Base-by-base conservation (phyloP, 2,888 invertebrate genomes). In the Lasioglossum calceatum region DNA sequence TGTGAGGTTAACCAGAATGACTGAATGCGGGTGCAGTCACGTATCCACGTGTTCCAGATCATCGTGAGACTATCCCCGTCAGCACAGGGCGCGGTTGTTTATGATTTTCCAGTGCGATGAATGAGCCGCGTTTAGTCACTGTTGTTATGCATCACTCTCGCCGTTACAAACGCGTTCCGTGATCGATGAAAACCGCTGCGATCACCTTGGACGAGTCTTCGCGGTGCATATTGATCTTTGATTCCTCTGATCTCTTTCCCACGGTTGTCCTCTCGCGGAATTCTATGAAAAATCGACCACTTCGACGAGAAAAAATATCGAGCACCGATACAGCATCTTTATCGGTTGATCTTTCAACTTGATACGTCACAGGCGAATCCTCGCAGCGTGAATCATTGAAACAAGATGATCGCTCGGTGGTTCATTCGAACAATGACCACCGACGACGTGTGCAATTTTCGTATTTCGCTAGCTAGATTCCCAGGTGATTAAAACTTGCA, bases 61-160 rank as follows among this genome's bases (percentile, higher is more conserved):
- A 92, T 94, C 94, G 94, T 94, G 94, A 86, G 94, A 94, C 92
- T 92, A 90, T 93, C 91, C 91, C 92, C 88, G 89, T 90, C 85
- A 2, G n/a, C n/a, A 16, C 86, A 94, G 91, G 94, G 94, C 88
- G 94, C 92, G 94, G 94, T 93, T 92, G 91, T 92, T 93, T 92
- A 90, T 89, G 78, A 82, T 83, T 87, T 84, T 80, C 88, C 77
- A 64, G 79, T 12, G 23, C 72, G 79, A 79, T 79, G 81, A 77
- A 54, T 67, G 81, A 50, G 44, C 23, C 73, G 74, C 67, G 82
- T 81, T 89, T 81, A 89, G 79, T 86, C 85, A 61, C 61, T 23
- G 79, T 78, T 67, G 39, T 50, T 81, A 76, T 39, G 71, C 61
- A 70, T 81, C 78, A 7, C 23, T 19, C 50, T 50, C 16, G 14